Percentiles rank a stretch among this genome's conserved stretches.
Evolutionary conservation across 2,797 vertebrate species (phyloP).

Genomic region (Semaprochilodus insignis): DNA sequence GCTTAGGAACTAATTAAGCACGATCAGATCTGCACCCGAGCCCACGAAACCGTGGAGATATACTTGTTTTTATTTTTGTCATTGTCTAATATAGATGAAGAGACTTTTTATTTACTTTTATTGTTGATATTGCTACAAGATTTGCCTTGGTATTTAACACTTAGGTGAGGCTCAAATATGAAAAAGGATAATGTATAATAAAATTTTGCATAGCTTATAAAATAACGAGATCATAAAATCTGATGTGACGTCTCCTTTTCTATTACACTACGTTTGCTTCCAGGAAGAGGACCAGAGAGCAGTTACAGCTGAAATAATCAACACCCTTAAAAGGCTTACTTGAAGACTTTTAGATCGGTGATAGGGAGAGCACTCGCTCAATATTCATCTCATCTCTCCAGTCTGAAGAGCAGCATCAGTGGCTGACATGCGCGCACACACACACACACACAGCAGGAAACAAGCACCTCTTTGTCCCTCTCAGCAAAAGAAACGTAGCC

Average conservation of each 20-base stretch:
- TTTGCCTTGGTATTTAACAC: neutral
- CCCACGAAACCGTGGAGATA: neutral
- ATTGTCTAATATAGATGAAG: slow-evolving; percentile 1
- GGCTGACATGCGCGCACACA: neutral
- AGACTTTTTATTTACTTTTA: neutral
- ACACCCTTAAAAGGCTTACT: neutral
- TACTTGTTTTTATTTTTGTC: neutral
- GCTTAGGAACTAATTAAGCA: neutral
- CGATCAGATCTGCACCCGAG: neutral
- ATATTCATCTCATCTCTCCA: slow-evolving; percentile 31
- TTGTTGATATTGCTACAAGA: neutral
- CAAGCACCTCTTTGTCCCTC: slow-evolving; percentile 39
- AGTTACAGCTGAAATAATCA: neutral
- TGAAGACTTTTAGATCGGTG: neutral
- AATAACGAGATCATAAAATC: neutral
- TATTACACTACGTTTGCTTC: neutral
- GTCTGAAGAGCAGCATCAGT: slow-evolving; percentile 19
- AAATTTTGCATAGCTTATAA: slow-evolving; percentile 11
- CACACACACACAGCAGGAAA: slow-evolving; percentile 5
- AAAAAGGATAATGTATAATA: neutral
- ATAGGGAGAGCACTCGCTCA: slow-evolving; percentile 31
- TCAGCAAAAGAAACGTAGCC: slow-evolving; percentile 17
- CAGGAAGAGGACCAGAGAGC: neutral
- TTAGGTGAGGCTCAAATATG: neutral
- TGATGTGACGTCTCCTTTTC: neutral